Percentiles rank a stretch among this genome's conserved stretches.
These are phyloP conservation scores for Plotosus lineatus DNA, from an alignment of 2,113 vertebrate species.

Conservation along the genomic window DNA sequence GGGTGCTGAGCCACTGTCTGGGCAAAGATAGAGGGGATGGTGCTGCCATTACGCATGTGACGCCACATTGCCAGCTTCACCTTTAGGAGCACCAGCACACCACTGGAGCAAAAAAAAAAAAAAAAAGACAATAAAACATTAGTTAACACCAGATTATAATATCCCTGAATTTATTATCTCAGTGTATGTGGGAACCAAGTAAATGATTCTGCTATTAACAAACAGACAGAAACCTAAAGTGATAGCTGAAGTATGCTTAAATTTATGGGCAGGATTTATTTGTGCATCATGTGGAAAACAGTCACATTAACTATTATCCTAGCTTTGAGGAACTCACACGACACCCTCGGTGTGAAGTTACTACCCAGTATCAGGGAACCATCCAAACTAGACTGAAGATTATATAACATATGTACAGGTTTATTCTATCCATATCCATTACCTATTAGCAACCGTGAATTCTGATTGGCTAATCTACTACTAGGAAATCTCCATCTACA, in stretches of 20 bases:
- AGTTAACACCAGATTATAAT: neutral
- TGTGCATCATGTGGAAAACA: neutral
- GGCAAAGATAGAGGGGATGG: conserved; percentile 80
- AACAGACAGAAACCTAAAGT: neutral
- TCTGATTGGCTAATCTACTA: too few species aligned
- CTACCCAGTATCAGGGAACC: neutral
- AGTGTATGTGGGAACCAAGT: neutral
- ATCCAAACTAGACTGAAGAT: neutral
- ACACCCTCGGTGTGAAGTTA: too few species aligned
- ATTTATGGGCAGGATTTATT: too few species aligned
- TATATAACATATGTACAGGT: too few species aligned
- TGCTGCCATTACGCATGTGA: conserved; percentile 71
- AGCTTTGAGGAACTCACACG: neutral
- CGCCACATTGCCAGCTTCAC: conserved; percentile 79
- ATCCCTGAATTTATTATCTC: neutral
- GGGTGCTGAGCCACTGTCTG: conserved; percentile 72
- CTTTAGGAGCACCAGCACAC: conserved; percentile 80
- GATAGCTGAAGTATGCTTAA: too few species aligned
- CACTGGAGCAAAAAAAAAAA: conserved; percentile 65
- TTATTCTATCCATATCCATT: too few species aligned
- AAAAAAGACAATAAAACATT: neutral
- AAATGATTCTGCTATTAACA: neutral
- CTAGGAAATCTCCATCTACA: too few species aligned
- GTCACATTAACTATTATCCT: neutral
- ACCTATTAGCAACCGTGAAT: too few species aligned